Base-by-base conservation (phyloP, 2,797 vertebrate genomes). In the Moxostoma hubbsi region DNA sequence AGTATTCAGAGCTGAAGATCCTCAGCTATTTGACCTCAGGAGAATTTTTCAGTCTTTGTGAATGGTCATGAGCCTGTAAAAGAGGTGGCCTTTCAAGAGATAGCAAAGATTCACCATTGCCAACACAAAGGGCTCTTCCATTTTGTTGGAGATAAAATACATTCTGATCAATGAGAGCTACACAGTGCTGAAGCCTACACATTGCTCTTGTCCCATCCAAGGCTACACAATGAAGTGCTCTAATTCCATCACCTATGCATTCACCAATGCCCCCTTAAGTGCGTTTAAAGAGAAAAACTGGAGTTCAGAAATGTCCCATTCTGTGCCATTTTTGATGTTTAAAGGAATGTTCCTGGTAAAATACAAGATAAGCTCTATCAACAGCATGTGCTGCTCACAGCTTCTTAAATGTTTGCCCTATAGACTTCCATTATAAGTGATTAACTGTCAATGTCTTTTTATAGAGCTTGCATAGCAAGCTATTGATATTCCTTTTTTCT, bases 111-210 rank as follows among this genome's bases (percentile, higher is more conserved):
- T 64, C 50, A 88, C 76, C 67, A 15, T 80, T 59, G 79, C 77
- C 58, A 74, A 85, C 85, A 80, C 67, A 66, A 85, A 86, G 79
- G 86, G 84, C 71, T 73, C 54, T 75, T 75, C 68, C 58, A 75
- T 83, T 85, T 86, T 88, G 80, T 88, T 73, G 9, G 51, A 79
- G 53, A 81, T 84, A 68, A 83, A 86, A 85, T 78, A 69, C 55
- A 63, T 24, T 85, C 49, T 81, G 85, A 87, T 90, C 85, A 89
- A 79, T 84, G 81, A 84, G 85, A 81, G 49, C 73, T 62, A 75
- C 81, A 62, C 51, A 46, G 64, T 69, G 65, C 74, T 71, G 71
- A 83, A 72, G 78, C 84, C 86, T 77, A 85, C 82, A 65, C 79
- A 81, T 78, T 68, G 77, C 67, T 79, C 84, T 77, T 76, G 69